phyloP scores from a whole-genome alignment of 2,888 invertebrate genomes.

The Sphinx pinastri region DNA sequence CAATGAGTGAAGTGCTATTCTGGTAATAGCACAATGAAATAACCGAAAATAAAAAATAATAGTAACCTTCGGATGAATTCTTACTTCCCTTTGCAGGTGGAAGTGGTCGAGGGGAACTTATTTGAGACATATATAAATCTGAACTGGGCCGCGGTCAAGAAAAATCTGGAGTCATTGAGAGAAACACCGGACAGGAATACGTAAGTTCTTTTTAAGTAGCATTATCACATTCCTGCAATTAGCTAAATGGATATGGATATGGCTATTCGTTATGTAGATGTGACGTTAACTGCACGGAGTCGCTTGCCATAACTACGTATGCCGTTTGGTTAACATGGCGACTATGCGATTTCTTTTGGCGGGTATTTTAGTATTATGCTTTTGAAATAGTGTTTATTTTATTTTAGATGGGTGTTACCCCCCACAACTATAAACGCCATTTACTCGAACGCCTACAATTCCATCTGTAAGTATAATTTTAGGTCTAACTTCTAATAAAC shows the following conservation, averaged over 20 bases:
- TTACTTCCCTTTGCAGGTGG: constrained; percentile 69
- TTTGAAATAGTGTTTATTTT: not conserved
- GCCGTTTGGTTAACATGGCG: too few species aligned
- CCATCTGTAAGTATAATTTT: constrained; percentile 86
- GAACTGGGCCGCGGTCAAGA: constrained; percentile 83
- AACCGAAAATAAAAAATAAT: too few species aligned
- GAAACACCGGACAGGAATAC: constrained; percentile 86
- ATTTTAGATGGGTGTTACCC: constrained; percentile 86
- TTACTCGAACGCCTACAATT: constrained; percentile 88
- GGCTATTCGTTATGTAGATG: not conserved
- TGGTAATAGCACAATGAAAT: too few species aligned
- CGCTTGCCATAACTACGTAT: too few species aligned
- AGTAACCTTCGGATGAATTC: not conserved
- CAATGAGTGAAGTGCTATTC: too few species aligned
- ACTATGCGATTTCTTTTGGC: too few species aligned
- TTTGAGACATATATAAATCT: constrained; percentile 85
- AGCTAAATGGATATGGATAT: too few species aligned
- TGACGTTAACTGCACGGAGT: too few species aligned
- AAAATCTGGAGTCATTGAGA: constrained; percentile 84
- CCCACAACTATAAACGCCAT: constrained; percentile 90
- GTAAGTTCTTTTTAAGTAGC: constrained; percentile 47
- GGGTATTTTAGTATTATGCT: not conserved
- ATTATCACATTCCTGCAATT: too few species aligned
- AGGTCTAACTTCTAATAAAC: too few species aligned
- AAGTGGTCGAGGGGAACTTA: constrained; percentile 84